phyloP scores from a whole-genome alignment of 2,888 invertebrate genomes.

The Anarsia innoxiella region DNA sequence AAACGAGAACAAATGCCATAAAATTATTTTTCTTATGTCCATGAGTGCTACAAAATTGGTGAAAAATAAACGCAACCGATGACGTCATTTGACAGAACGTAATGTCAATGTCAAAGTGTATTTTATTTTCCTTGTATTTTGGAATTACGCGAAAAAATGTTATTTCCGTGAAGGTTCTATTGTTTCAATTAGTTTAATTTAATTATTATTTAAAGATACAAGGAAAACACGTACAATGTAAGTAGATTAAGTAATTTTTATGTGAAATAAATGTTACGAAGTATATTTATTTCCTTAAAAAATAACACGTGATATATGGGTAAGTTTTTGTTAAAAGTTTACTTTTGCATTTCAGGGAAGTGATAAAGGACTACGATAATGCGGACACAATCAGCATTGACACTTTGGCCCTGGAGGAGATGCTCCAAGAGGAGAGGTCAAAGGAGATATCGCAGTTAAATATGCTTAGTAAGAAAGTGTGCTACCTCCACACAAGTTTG shows the following conservation, averaged over 20 bases:
- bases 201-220: neutral
- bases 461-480: slow-evolving; percentile 53
- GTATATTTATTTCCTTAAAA: too few relatives aligned
- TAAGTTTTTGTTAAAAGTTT: slow-evolving; percentile 4
- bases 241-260: too few relatives aligned
- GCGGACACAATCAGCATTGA: slow-evolving; percentile 56
- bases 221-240: slow-evolving; percentile 4
- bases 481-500: slow-evolving; percentile 52
- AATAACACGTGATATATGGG: slow-evolving; percentile 3
- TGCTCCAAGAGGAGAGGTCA: slow-evolving; percentile 44
- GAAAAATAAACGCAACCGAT: too few relatives aligned
- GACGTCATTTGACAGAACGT: too few relatives aligned
- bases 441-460: slow-evolving; percentile 49
- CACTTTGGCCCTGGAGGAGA: slow-evolving; percentile 51
- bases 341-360: slow-evolving; percentile 45
- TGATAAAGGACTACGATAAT: slow-evolving; percentile 37
- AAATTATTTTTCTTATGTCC: too few relatives aligned
- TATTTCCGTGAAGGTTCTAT: neutral
- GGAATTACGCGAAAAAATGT: neutral
- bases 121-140: slow-evolving; percentile 1
- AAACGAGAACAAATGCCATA: too few relatives aligned
- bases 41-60: too few relatives aligned
- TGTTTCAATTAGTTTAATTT: neutral
- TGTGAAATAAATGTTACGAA: too few relatives aligned
- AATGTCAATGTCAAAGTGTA: neutral